Evolutionary conservation across 2,888 invertebrate genomes (phyloP).

Genomic region (Adelognathus sp.): DNA sequence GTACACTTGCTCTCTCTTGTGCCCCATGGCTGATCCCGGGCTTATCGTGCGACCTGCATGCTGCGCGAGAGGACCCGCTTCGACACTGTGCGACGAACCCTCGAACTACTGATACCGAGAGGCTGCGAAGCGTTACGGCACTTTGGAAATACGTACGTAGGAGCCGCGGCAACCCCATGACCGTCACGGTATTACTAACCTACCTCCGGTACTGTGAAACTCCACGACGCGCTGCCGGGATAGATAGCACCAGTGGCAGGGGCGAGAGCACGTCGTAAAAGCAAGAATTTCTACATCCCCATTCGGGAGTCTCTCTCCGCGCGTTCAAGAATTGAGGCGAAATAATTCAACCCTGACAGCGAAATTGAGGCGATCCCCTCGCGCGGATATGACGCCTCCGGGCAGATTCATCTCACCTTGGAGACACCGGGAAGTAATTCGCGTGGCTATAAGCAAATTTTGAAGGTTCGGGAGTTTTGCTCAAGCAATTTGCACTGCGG

Average conservation of each 20-base stretch:
- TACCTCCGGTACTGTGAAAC: background rate
- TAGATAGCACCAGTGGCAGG: background rate
- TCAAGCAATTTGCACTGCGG: too few species aligned
- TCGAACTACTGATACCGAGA: constrained; percentile 17
- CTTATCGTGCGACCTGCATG: background rate
- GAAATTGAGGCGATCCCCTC: background rate
- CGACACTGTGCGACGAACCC: background rate
- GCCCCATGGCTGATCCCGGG: background rate
- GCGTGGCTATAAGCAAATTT: background rate
- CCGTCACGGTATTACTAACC: constrained; percentile 13
- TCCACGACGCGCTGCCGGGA: constrained; percentile 3
- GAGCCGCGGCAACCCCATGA: constrained; percentile 1
- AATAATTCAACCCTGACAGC: constrained; percentile 15
- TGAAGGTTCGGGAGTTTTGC: background rate
- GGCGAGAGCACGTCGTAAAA: constrained; percentile 40
- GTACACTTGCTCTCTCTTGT: background rate
- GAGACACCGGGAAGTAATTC: background rate
- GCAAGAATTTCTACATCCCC: constrained; percentile 45
- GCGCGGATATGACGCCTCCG: background rate
- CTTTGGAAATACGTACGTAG: constrained; percentile 45
- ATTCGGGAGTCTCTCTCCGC: constrained; percentile 2
- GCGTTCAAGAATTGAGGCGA: constrained; percentile 39
- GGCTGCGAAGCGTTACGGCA: constrained; percentile 48
- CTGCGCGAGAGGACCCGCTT: background rate
- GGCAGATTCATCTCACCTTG: background rate